Percentiles rank a stretch among this genome's conserved stretches.
Evolutionary conservation across 2,888 invertebrate species (phyloP).

Genomic region (Anoplius nigerrimus): DNA sequence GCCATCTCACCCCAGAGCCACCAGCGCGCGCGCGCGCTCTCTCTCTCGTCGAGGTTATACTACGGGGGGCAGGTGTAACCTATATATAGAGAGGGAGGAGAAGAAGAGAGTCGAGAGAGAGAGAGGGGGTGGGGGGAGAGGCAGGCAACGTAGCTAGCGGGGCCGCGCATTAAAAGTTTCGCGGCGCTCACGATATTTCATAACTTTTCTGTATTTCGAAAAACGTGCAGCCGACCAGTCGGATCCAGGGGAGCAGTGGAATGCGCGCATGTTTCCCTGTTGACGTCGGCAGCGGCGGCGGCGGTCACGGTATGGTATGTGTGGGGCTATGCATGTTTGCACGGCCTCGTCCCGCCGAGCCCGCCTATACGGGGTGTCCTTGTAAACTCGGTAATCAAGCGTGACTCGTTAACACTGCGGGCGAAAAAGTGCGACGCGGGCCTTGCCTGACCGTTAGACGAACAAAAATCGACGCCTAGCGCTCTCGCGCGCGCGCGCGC

Average conservation of each 20-base stretch:
- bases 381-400: no score
- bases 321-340: conserved; percentile 32
- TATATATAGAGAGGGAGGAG: conserved; percentile 49
- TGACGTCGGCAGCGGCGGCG: no score
- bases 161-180: conserved; percentile 73
- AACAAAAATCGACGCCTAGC: no score
- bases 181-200: conserved; percentile 72
- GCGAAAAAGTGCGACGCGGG: no score
- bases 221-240: conserved; percentile 55
- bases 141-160: conserved; percentile 49
- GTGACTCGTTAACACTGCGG: no score
- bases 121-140: no score
- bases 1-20: conserved; percentile 25
- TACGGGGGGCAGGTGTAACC: conserved; percentile 50
- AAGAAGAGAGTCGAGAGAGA: conserved; percentile 20
- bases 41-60: no score
- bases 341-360: neutral
- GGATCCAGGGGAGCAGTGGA: conserved; percentile 32
- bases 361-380: no score
- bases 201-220: conserved; percentile 73
- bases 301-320: conserved; percentile 24
- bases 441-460: no score
- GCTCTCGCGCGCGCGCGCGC: no score
- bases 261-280: no score
- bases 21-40: conserved; percentile 9